Base-by-base conservation (phyloP, 2,113 vertebrate species). In the Macrotus californicus region DNA sequence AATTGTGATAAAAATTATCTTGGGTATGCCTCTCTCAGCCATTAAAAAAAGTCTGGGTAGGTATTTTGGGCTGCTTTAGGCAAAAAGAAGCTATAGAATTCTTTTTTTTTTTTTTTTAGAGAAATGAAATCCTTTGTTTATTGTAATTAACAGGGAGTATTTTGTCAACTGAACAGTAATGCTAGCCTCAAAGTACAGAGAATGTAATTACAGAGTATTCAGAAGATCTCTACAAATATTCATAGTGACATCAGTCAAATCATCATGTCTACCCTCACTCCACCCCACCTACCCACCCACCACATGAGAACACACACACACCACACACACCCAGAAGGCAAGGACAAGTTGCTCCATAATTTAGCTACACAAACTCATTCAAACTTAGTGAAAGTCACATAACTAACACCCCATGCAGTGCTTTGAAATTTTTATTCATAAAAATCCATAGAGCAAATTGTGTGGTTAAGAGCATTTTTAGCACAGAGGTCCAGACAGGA, bases 321-420 rank as follows among this genome's bases (percentile, higher is more conserved):
- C 52, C 52, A 52, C 48, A 7, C 48, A 21, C 41, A 36, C 46
- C 16, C 56, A 94, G 89, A 97, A 76, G 0, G 21, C 67, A 97
- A 94, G 93, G 93, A 81, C 72, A 79, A 41, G 96, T 96, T 80
- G 83, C 94, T 97, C 96, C 92, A 95, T 96, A 94, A 80, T 97
- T 98, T 97, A 95, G 95, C 94, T 96, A 92, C 92, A 96, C 91
- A 96, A 93, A 97, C 88, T 95, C 97, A 97, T 97, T 97, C 67
- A 98, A 97, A 98, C 93, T 97, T 97, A 96, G 96, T 96, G 95
- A 96, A 94, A 98, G 93, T 97, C 90, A 94, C 41, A 82, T 34
- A 97, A 96, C 96, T 95, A 96, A 97, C 95, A 97, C 86, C 72
- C 81, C 94, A 95, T 72, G 96, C 96, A 96, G 87, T 90, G 92